A percentile compares a stretch with the other conserved stretches of the same genome.
Conservation (phyloP, 2,888 invertebrate species). For the Cinara cedri region DNA sequence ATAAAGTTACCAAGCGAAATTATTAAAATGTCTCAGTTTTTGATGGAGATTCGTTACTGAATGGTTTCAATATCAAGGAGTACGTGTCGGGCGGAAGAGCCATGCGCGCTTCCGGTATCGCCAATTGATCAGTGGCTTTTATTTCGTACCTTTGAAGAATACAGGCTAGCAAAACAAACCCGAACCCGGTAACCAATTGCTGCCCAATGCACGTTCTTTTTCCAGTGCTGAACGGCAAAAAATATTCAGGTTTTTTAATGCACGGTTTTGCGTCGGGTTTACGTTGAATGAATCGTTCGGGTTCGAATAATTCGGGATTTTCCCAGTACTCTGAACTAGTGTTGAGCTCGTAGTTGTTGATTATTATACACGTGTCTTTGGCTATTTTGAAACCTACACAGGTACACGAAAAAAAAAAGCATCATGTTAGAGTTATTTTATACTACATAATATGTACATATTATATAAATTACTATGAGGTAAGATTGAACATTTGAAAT, state of each 20-base stretch:
- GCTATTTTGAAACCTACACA: constrained; percentile 71
- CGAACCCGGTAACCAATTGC: constrained; percentile 77
- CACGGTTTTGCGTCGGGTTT: constrained; percentile 63
- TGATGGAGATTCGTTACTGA: not conserved
- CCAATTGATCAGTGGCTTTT: constrained; percentile 66
- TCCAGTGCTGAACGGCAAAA: constrained; percentile 85
- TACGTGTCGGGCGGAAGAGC: constrained; percentile 78
- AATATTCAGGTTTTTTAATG: constrained; percentile 71
- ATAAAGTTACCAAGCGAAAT: too few relatives aligned
- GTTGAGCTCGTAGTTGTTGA: constrained; percentile 84
- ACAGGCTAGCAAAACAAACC: constrained; percentile 75
- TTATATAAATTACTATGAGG: too few relatives aligned
- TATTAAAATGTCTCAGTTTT: not conserved
- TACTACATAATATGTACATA: too few relatives aligned
- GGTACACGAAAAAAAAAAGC: constrained; percentile 20
- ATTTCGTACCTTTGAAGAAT: constrained; percentile 76
- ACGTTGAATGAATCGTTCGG: constrained; percentile 73
- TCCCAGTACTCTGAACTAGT: constrained; percentile 76
- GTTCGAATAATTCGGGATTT: constrained; percentile 74
- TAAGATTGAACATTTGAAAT: too few relatives aligned
- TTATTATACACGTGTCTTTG: constrained; percentile 80
- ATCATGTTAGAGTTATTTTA: too few relatives aligned
- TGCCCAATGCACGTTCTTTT: constrained; percentile 87
- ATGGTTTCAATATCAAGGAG: constrained; percentile 63
- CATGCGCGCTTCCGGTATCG: constrained; percentile 71